These are phyloP conservation scores for Platyrinchus mystaceus DNA, from an alignment of 2,797 vertebrate genomes.

Conservation along the genomic window DNA sequence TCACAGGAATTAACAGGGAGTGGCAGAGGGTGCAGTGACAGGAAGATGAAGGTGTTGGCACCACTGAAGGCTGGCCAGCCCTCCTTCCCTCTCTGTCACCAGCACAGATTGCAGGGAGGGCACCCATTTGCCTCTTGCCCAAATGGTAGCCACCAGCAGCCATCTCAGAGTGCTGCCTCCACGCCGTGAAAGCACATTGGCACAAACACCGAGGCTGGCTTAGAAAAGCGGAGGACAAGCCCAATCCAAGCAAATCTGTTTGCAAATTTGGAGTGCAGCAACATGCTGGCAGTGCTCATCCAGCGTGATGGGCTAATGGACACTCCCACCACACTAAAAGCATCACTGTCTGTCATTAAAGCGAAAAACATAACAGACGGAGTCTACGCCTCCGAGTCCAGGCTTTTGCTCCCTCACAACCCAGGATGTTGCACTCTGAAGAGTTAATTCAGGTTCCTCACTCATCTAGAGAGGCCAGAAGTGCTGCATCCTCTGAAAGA, in stretches of 20 bases:
- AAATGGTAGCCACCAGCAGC: not conserved
- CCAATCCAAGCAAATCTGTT: conserved; percentile 36
- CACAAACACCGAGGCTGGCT: not conserved
- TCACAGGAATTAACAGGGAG: not conserved
- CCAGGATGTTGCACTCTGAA: not conserved
- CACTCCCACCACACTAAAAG: conserved; percentile 18
- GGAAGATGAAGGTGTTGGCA: not conserved
- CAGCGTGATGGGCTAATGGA: not conserved
- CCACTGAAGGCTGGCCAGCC: not conserved
- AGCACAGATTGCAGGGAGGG: not conserved
- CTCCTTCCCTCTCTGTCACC: not conserved
- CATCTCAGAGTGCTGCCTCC: not conserved
- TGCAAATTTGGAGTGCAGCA: not conserved
- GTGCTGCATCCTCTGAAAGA: fast-evolving
- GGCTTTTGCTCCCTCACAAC: not conserved
- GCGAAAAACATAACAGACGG: conserved; percentile 19
- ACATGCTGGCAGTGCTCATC: not conserved
- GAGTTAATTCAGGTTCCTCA: not conserved
- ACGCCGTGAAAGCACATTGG: not conserved
- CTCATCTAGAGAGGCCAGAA: not conserved
- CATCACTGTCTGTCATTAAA: conserved; percentile 6
- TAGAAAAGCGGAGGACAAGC: not conserved
- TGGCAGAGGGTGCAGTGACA: not conserved
- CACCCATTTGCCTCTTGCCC: not conserved
- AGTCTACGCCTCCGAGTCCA: not conserved